Base-by-base conservation (phyloP, 2,888 invertebrate species). In the Seira ritae region DNA sequence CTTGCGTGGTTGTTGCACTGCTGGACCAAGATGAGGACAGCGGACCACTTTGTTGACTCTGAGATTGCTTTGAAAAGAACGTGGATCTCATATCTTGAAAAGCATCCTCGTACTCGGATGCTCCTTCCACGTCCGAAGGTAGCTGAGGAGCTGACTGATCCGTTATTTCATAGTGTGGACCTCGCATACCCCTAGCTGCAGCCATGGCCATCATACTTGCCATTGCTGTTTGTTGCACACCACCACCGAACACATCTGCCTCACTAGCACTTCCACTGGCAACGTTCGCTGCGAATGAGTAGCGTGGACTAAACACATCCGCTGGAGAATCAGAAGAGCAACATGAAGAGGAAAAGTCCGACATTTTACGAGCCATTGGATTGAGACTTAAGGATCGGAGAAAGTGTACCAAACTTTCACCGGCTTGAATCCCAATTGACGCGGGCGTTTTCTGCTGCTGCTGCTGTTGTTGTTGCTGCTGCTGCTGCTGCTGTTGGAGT, bases 251-350 rank as follows among this genome's bases (percentile, higher is more conserved):
- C 78, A 79, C 67, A 24, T 80, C 80, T 19, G 75, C 69, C 62
- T 85, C 85, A 85, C 80, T 83, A 17, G 77, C 77, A 66, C 83
- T 78, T 19, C 79, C 72, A 71, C 87, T 87, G 80, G 87, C 76
- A 17, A 62, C 88, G 12, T 87, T 88, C 0, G 89, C 88, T 4
- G 89, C 87, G n/a, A 90, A 87, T 68, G 89, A 89, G 82, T 88
- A 89, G 0, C 90, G 86, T 0, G 89, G 90, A 83, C 88, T 89
- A 3, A 86, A 84, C 46, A 84, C 77, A 17, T 87, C 88, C 10
- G 85, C 86, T n/a, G 86, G 86, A 15, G 87, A 87, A 24, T 89
- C 89, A 8, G 88, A 84, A 0, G 87, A 85, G 67, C 84, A 82
- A 31, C 78, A 85, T 0, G 86, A 85, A 1, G 88, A 87, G 8